phyloP scores from a whole-genome alignment of 2,888 invertebrate genomes.

The Coelopa pilipes region DNA sequence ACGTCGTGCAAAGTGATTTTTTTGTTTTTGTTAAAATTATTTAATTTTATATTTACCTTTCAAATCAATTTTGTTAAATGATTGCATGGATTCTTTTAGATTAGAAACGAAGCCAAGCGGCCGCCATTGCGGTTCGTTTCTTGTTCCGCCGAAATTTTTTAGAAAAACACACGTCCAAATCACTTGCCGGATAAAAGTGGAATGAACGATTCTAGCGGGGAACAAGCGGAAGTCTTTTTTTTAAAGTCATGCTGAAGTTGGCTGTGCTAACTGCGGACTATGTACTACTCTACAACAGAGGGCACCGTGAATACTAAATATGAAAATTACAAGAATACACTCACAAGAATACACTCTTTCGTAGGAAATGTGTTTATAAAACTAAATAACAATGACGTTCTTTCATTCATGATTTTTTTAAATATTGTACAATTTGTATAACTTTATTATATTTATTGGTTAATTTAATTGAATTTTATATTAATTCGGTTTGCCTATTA shows the following conservation, averaged over 20 bases:
- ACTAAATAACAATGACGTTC: too few species aligned
- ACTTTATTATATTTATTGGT: too few species aligned
- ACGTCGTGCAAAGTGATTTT: constrained; percentile 69
- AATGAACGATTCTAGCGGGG: constrained; percentile 41
- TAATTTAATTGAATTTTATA: too few species aligned
- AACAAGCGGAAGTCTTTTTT: neutral
- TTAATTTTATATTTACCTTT: neutral
- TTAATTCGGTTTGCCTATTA: neutral
- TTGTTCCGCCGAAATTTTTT: neutral
- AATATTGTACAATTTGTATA: too few species aligned
- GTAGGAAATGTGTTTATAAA: too few species aligned
- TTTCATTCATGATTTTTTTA: too few species aligned
- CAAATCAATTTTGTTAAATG: constrained; percentile 13
- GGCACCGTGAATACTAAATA: neutral
- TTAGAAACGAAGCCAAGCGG: constrained; percentile 6
- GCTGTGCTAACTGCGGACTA: neutral
- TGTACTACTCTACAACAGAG: neutral
- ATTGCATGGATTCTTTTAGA: constrained; percentile 43
- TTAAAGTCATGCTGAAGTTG: constrained; percentile 13
- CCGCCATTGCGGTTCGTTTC: constrained; percentile 28
- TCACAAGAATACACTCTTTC: too few species aligned
- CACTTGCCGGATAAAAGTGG: constrained; percentile 38
- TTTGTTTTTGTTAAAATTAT: neutral
- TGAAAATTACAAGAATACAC: too few species aligned
- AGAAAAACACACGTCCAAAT: neutral